phyloP scores from a whole-genome alignment of 1,140 invertebrate species.

The Drosophila funebris region DNA sequence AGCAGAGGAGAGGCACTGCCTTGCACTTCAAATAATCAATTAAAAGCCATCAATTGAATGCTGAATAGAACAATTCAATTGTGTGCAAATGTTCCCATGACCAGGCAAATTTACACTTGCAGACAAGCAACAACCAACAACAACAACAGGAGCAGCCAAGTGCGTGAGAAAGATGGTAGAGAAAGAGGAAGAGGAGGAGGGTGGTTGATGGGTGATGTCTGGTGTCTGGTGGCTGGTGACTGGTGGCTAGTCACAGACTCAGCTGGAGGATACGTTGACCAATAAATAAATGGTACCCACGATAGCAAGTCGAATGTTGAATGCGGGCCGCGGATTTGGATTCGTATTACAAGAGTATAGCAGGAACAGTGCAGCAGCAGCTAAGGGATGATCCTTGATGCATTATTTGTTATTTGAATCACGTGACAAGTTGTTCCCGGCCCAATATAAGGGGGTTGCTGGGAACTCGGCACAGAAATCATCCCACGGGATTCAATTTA shows the following conservation, averaged over 20 bases:
- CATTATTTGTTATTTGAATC: constrained; percentile 80
- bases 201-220: not conserved
- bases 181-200: not conserved
- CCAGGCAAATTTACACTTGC: constrained; percentile 71
- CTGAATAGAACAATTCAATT: constrained; percentile 62
- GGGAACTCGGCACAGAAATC: constrained; percentile 69
- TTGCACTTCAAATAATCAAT: constrained; percentile 8
- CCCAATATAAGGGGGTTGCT: constrained; percentile 33
- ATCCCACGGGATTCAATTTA: constrained; percentile 82
- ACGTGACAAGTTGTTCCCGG: constrained; percentile 73
- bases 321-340: constrained; percentile 45
- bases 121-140: constrained; percentile 14
- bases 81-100: constrained; percentile 69
- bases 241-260: constrained; percentile 11
- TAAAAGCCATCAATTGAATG: constrained; percentile 50
- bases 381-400: constrained; percentile 70
- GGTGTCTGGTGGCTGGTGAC: not conserved
- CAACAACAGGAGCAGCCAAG: too few species aligned
- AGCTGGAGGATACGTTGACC: constrained; percentile 35
- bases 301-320: constrained; percentile 38
- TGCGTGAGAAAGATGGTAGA: constrained; percentile 48
- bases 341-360: constrained; percentile 29
- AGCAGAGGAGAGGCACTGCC: not conserved
- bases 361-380: not conserved
- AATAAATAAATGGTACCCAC: constrained; percentile 72